These are phyloP conservation scores for Pseudomyrmex cubaensis DNA, from an alignment of 1,140 invertebrate genomes.

Conservation along the genomic window DNA sequence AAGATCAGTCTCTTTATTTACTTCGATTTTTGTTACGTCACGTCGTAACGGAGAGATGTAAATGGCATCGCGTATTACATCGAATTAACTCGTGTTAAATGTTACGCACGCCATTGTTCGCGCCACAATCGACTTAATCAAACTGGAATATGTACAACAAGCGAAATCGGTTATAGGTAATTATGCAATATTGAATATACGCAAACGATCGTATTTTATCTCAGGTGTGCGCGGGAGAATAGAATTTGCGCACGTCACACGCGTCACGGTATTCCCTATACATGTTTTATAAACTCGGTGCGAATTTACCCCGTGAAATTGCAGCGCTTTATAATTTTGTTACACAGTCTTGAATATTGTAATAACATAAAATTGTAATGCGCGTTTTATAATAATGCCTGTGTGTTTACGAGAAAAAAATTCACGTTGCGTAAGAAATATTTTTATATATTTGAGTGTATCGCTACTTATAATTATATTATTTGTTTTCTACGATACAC, in stretches of 20 bases:
- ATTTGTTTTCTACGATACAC: background rate
- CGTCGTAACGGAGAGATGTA: background rate
- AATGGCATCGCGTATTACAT: background rate
- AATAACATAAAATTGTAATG: background rate
- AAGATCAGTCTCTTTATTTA: background rate
- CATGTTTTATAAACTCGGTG: background rate
- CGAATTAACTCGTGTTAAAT: conserved; percentile 6
- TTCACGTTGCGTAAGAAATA: background rate
- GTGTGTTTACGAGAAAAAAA: no score
- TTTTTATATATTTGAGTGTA: background rate
- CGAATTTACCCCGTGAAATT: background rate
- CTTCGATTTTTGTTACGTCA: background rate
- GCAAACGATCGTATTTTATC: background rate
- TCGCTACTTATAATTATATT: no score
- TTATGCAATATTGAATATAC: background rate
- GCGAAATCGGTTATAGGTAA: background rate
- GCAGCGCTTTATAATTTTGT: background rate
- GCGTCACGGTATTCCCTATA: background rate
- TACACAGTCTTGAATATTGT: background rate
- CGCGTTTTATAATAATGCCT: background rate
- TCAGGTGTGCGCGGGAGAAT: background rate
- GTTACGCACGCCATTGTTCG: background rate
- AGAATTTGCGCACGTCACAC: background rate
- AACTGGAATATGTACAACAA: conserved; percentile 18
- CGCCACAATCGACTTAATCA: background rate